Percentiles rank a stretch among this genome's conserved stretches.
Conservation (phyloP, 2,797 vertebrate genomes). For the Hoplostethus atlanticus region DNA sequence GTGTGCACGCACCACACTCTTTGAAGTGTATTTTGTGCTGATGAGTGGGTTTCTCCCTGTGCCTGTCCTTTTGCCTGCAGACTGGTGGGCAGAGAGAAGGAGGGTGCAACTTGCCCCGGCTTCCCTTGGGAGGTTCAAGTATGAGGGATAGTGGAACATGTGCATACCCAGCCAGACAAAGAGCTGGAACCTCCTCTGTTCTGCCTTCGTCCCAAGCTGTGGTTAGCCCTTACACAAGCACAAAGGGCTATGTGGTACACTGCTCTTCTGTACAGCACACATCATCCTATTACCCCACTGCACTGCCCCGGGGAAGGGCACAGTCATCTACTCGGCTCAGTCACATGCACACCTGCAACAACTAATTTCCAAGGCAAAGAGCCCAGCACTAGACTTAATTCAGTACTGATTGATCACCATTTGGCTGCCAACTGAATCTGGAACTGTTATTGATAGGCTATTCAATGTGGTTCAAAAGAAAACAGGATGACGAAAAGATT, state of each 20-base stretch:
- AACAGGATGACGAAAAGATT: constrained; percentile 18
- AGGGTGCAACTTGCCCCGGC: constrained; percentile 28
- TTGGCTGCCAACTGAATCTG: constrained; percentile 40
- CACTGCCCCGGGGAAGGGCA: constrained; percentile 69
- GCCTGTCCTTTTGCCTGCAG: constrained; percentile 51
- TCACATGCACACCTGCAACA: constrained; percentile 63
- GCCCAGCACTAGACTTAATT: constrained; percentile 38
- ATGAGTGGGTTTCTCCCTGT: constrained; percentile 49
- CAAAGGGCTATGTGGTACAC: constrained; percentile 53
- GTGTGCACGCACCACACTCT: constrained; percentile 24
- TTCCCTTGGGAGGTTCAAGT: constrained; percentile 49
- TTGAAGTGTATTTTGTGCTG: constrained; percentile 71
- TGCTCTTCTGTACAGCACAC: constrained; percentile 53
- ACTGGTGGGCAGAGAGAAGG: constrained; percentile 38
- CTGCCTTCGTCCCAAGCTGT: constrained; percentile 43
- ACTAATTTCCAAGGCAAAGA: constrained; percentile 64
- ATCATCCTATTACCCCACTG: constrained; percentile 52
- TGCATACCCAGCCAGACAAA: constrained; percentile 69
- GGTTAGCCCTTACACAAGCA: constrained; percentile 67
- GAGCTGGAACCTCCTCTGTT: constrained; percentile 48
- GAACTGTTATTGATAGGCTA: constrained; percentile 51
- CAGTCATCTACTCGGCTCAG: constrained; percentile 61
- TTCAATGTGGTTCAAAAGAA: constrained; percentile 49
- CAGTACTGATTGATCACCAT: constrained; percentile 31
- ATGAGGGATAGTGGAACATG: constrained; percentile 58